Evolutionary conservation across 2,888 invertebrate genomes (phyloP), one percentile per base, ranked within the genome.

Genomic region (Sarcophaga variegata): DNA sequence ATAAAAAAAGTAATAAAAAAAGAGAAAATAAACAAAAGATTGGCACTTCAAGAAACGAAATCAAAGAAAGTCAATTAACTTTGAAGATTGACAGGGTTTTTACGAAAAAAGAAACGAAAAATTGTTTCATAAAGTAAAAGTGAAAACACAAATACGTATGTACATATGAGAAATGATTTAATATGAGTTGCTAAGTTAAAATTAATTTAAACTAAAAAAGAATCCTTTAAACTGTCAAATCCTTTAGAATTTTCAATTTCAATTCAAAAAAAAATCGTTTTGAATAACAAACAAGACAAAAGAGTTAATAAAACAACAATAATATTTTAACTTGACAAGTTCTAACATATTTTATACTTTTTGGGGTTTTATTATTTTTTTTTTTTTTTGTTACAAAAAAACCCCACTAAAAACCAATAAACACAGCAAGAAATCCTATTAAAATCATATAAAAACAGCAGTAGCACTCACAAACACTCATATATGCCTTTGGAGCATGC

Each of bases 61-160:
- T 80, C 84, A 80, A 78, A 77, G 76, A 81, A 76, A 81, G 74
- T 80, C 84, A 76, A 81, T 81, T 76, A 84, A 84, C 70, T 63
- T 76, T 64, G 54, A 54, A 54, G 17, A 54, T 4, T 54, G 12
- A 17, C 54, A 54, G 17, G 14, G 54, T 49, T 49, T 49, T 14
- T 49, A 14, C 14, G 3, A 14, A 49, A 49, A 17, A 54, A 54
- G 10, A 37, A 37, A 37, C 8, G 10, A 37, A 37, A 37, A 37
- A 37, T 37, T 37, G 8, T 37, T 37, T 37, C 37, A 37, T 37
- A 37, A 37, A 37, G 37, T 37, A 37, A 37, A 37, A 10, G 37
- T 37, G 37, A 37, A 37, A 37, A 37, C 37, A 37, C 2, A 37
- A 37, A 6, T 37, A 37, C 6, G 8, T 37, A 37, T 4, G 8